These are phyloP conservation scores for Calliphora vomitoria DNA, from an alignment of 2,888 invertebrate species.

Conservation along the genomic window DNA sequence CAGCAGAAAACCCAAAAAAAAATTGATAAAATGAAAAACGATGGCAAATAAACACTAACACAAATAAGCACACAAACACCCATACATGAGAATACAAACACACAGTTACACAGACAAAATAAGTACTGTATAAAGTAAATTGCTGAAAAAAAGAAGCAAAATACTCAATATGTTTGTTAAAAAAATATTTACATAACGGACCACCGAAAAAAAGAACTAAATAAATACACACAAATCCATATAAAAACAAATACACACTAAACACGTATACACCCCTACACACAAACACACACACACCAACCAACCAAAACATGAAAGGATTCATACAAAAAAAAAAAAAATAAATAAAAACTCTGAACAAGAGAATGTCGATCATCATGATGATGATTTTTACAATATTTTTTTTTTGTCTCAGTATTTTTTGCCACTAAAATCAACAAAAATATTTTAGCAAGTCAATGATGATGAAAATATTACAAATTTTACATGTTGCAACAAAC, in stretches of 20 bases:
- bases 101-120: slow-evolving; percentile 21
- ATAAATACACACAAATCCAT: neutral
- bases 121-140: slow-evolving; percentile 45
- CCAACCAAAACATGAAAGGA: slow-evolving; percentile 53
- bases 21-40: slow-evolving; percentile 68
- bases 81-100: neutral
- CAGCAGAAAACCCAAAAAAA: slow-evolving; percentile 25
- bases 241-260: slow-evolving; percentile 10
- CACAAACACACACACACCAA: neutral
- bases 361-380: slow-evolving; percentile 39
- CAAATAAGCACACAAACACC: slow-evolving; percentile 11
- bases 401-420: slow-evolving; percentile 12
- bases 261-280: neutral
- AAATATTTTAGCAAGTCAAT: slow-evolving; percentile 59
- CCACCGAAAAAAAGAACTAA: slow-evolving; percentile 36
- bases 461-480: slow-evolving; percentile 66
- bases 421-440: neutral
- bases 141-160: slow-evolving; percentile 35
- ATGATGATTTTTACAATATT: slow-evolving; percentile 31
- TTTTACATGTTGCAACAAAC: slow-evolving; percentile 52
- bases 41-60: slow-evolving; percentile 62
- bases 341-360: slow-evolving; percentile 58
- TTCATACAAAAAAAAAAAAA: slow-evolving; percentile 49
- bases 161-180: slow-evolving; percentile 67
- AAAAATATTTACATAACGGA: slow-evolving; percentile 69